Conservation (phyloP, 2,797 vertebrate genomes). For the Heterohyrax brucei region DNA sequence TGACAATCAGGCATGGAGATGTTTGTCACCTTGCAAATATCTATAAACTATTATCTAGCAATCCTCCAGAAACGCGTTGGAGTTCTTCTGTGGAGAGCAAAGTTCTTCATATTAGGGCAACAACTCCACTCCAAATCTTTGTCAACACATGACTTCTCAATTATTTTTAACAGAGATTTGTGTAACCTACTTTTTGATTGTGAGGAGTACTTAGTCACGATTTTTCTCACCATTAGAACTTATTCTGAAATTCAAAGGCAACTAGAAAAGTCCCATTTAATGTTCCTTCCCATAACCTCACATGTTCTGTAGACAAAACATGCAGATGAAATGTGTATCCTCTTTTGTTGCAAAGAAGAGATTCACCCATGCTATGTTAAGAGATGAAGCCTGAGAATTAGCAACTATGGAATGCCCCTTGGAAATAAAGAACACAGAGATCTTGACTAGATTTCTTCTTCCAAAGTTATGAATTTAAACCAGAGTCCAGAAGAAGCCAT, state of each 20-base stretch:
- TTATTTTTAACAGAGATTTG: background rate
- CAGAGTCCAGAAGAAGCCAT: background rate
- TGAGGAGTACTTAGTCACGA: background rate
- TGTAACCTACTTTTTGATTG: background rate
- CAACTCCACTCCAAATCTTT: background rate
- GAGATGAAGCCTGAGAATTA: background rate
- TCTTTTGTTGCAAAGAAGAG: background rate
- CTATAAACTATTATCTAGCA: background rate
- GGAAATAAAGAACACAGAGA: background rate
- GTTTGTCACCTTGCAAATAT: background rate
- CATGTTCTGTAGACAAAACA: background rate
- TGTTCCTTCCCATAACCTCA: background rate
- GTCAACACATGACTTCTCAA: background rate
- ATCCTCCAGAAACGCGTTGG: too few relatives aligned
- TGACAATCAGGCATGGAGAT: background rate
- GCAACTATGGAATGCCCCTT: background rate
- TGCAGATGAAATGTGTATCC: background rate
- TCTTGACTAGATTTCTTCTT: background rate
- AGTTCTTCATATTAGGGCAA: background rate
- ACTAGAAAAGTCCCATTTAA: conserved; percentile 27
- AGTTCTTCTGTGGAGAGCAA: background rate
- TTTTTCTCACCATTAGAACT: background rate
- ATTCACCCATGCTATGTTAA: background rate
- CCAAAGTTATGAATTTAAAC: background rate
- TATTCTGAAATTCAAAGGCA: conserved; percentile 44